A percentile compares a stretch with the other conserved stretches of the same genome.
phyloP scores from a whole-genome alignment of 2,797 vertebrate genomes.

The Glossophaga mutica region DNA sequence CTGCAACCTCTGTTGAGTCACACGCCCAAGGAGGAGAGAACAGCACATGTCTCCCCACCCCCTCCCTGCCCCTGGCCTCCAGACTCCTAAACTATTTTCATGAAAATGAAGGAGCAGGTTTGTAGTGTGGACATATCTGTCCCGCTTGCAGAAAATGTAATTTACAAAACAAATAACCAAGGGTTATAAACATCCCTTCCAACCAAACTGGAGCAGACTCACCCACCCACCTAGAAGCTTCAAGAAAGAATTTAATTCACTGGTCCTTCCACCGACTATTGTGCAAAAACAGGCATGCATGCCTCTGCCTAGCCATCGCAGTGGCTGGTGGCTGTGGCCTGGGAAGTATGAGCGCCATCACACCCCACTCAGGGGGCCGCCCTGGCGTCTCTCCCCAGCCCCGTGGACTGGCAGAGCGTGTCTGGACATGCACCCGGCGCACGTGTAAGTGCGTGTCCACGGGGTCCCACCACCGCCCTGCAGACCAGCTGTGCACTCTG shows the following conservation, averaged over 20 bases:
- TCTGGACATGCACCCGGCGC: not conserved
- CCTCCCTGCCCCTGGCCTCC: not conserved
- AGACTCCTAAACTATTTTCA: not conserved
- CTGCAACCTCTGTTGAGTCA: not conserved
- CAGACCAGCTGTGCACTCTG: not conserved
- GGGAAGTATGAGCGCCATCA: not conserved
- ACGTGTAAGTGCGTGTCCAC: not conserved
- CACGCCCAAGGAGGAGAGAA: not conserved
- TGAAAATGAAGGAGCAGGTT: conserved; percentile 1
- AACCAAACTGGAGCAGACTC: not conserved
- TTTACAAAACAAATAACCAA: conserved; percentile 44
- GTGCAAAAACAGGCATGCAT: not conserved
- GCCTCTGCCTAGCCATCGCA: not conserved
- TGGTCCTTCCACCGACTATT: not conserved
- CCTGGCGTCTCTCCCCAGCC: not conserved
- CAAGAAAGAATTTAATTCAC: not conserved
- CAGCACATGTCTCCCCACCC: not conserved
- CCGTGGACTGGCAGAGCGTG: not conserved
- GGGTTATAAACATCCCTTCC: not conserved
- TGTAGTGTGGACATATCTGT: not conserved
- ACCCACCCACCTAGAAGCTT: not conserved
- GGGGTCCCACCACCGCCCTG: not conserved
- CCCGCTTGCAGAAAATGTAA: not conserved
- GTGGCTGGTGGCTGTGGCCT: not conserved
- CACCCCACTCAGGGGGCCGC: not conserved